These are phyloP conservation scores for Alfaro cultratus DNA, from an alignment of 2,797 vertebrate species.

Conservation along the genomic window DNA sequence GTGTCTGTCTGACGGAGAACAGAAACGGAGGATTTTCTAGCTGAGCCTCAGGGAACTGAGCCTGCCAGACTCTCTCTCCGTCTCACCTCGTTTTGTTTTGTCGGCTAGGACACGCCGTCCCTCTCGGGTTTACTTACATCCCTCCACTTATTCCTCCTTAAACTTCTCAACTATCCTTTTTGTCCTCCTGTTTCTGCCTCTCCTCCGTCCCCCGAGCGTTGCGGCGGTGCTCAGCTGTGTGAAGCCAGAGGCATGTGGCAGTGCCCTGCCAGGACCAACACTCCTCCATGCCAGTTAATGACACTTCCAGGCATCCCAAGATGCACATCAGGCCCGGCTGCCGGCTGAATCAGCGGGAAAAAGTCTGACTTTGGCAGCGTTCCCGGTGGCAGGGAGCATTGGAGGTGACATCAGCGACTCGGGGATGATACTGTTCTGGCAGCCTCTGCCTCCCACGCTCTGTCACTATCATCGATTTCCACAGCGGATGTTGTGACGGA, in stretches of 20 bases:
- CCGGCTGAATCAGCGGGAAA: constrained; percentile 63
- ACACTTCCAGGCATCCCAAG: constrained; percentile 41
- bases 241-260: constrained; percentile 28
- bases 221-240: constrained; percentile 5
- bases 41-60: constrained; percentile 53
- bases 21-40: constrained; percentile 50
- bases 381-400: constrained; percentile 38
- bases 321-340: constrained; percentile 38
- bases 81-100: constrained; percentile 43
- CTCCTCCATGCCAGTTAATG: constrained; percentile 53
- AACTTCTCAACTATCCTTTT: constrained; percentile 17
- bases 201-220: constrained; percentile 12
- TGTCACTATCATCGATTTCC: constrained; percentile 48
- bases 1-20: constrained; percentile 15
- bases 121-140: constrained; percentile 41
- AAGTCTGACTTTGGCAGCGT: constrained; percentile 47
- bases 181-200: constrained; percentile 6
- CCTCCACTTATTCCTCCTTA: constrained; percentile 29
- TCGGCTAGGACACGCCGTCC: constrained; percentile 24
- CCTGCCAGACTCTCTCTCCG: constrained; percentile 41
- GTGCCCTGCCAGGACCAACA: constrained; percentile 33
- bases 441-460: constrained; percentile 52
- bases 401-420: constrained; percentile 61
- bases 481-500: constrained; percentile 22
- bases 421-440: constrained; percentile 54